A percentile compares a stretch with the other conserved stretches of the same genome.
These are phyloP conservation scores for Hyles euphorbiae DNA, from an alignment of 1,140 invertebrate genomes.

Conservation along the genomic window DNA sequence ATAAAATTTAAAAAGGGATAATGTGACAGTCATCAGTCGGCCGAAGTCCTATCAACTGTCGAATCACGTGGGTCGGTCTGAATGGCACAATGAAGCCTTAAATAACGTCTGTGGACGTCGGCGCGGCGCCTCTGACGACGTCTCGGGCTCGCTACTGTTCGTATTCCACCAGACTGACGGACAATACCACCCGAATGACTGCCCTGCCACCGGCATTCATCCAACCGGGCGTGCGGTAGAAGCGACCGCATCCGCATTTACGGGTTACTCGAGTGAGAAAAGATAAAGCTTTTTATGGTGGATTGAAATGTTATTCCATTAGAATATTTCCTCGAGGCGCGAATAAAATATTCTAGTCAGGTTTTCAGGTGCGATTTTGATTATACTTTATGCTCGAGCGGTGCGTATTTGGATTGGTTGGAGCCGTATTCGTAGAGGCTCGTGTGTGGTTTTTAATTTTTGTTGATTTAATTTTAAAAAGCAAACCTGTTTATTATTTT, in stretches of 20 bases:
- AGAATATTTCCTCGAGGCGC: conserved; percentile 18
- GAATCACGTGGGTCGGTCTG: conserved; percentile 47
- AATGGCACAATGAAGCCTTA: conserved; percentile 67
- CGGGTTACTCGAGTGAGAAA: conserved; percentile 47
- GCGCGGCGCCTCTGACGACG: conserved; percentile 57
- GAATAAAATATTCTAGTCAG: conserved; percentile 13
- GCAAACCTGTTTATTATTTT: no score
- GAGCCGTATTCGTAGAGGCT: neutral
- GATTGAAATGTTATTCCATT: conserved; percentile 33
- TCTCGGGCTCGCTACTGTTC: conserved; percentile 27
- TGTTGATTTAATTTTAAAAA: neutral
- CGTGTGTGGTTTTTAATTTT: neutral
- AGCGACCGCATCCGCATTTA: conserved; percentile 39
- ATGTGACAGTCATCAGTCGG: conserved; percentile 58
- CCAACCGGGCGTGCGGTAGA: conserved; percentile 23
- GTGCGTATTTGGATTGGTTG: conserved; percentile 1
- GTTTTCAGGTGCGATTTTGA: conserved; percentile 12
- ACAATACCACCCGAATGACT: conserved; percentile 56
- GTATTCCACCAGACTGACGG: conserved; percentile 44
- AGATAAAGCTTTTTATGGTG: conserved; percentile 36
- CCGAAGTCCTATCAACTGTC: conserved; percentile 50
- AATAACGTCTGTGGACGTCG: conserved; percentile 59
- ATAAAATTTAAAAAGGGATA: conserved; percentile 42
- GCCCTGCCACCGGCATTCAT: conserved; percentile 33
- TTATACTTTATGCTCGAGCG: neutral